phyloP scores from a whole-genome alignment of 2,113 vertebrate genomes.

The Podarcis muralis region DNA sequence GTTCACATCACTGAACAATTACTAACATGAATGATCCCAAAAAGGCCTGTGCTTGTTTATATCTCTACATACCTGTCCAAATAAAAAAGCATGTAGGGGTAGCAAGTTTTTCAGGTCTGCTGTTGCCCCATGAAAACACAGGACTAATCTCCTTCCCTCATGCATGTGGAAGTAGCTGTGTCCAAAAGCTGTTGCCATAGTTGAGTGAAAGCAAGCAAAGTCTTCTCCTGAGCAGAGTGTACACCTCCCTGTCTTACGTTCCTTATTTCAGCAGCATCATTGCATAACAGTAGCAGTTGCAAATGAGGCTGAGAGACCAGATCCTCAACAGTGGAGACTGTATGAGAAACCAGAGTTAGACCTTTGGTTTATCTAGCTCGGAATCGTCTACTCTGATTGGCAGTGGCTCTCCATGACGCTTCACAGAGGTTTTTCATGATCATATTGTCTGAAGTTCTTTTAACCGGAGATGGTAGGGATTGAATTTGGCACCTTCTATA shows the following conservation, averaged over 20 bases:
- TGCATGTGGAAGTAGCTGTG: neutral
- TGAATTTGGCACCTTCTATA: neutral
- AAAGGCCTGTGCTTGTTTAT: neutral
- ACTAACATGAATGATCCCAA: constrained; percentile 19
- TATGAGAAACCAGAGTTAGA: neutral
- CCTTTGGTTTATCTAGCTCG: neutral
- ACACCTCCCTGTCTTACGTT: neutral
- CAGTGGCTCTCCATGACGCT: neutral
- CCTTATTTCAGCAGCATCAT: neutral
- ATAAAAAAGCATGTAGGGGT: neutral
- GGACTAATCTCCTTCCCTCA: neutral
- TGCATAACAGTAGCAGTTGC: neutral
- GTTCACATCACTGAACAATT: constrained; percentile 35
- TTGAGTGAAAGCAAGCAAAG: neutral
- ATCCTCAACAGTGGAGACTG: neutral
- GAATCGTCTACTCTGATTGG: neutral
- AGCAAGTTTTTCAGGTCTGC: neutral
- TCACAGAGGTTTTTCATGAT: neutral
- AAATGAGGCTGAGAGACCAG: neutral
- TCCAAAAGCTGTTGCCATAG: neutral
- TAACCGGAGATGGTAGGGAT: neutral
- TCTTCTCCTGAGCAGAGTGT: neutral
- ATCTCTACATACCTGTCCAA: constrained; percentile 6
- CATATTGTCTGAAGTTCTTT: neutral
- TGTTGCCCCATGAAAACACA: neutral